Percentiles rank a stretch among this genome's conserved stretches.
Conservation (phyloP, 2,797 vertebrate genomes). For the Dendrocincla fuliginosa region DNA sequence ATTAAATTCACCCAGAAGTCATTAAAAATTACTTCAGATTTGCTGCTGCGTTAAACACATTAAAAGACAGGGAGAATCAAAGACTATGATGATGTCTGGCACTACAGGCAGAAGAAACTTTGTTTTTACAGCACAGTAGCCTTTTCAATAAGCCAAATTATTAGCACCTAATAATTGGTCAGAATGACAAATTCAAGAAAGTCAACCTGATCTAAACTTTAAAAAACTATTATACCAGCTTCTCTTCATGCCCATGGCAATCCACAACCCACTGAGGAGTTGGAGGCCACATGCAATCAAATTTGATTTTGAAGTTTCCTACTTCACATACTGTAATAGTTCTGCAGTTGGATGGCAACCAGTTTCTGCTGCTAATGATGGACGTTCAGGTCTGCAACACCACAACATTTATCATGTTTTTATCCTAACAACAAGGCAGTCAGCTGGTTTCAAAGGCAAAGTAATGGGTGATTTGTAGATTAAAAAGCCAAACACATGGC, state of each 20-base stretch:
- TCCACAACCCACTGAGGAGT: fast-evolving
- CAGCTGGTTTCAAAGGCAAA: not conserved
- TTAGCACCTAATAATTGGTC: not conserved
- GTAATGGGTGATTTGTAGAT: not conserved
- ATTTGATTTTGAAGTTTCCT: not conserved
- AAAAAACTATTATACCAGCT: not conserved
- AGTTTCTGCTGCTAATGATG: not conserved
- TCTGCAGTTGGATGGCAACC: not conserved
- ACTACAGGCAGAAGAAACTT: not conserved
- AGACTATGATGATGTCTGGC: not conserved
- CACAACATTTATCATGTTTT: fast-evolving
- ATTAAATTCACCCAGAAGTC: not conserved
- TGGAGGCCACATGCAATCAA: not conserved
- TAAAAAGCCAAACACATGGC: not conserved
- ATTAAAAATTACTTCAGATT: not conserved
- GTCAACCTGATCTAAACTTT: not conserved
- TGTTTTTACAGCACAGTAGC: not conserved
- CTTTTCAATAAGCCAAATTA: not conserved
- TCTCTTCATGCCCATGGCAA: not conserved
- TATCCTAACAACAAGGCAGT: not conserved
- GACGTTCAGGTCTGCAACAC: not conserved
- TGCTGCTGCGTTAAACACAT: not conserved
- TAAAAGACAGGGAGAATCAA: not conserved
- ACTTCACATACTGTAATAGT: fast-evolving
- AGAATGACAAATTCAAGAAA: not conserved